Conservation (phyloP, 2,888 invertebrate species). For the Pandemis corylana region DNA sequence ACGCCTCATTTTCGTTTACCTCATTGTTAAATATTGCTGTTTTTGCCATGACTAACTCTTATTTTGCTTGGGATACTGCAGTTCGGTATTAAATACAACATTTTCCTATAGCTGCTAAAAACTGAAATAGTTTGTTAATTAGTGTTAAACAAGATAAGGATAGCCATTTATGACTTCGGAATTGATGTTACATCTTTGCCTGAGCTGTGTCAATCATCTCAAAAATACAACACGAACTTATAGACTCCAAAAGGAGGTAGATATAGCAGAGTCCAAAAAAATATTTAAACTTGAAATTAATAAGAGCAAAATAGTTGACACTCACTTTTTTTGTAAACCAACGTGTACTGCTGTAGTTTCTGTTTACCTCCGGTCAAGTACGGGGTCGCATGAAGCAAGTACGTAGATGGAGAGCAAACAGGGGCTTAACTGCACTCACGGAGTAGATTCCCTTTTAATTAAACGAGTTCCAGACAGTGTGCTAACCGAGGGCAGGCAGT, state of each 20-base stretch:
- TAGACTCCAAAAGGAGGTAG: too few relatives aligned
- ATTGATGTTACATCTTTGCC: not conserved
- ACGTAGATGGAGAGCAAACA: conserved; percentile 45
- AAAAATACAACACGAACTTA: too few relatives aligned
- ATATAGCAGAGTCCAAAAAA: too few relatives aligned
- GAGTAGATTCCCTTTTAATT: conserved; percentile 48
- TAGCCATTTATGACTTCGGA: not conserved
- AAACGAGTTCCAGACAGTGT: conserved; percentile 45
- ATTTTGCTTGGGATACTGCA: not conserved
- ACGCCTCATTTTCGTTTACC: conserved; percentile 13
- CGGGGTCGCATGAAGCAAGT: conserved; percentile 39
- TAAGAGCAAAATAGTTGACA: not conserved
- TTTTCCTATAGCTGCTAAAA: not conserved
- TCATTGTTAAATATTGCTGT: not conserved
- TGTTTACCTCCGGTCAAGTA: conserved; percentile 38
- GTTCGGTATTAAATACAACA: not conserved
- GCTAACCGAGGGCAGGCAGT: conserved; percentile 43
- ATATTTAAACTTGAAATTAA: too few relatives aligned
- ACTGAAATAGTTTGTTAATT: too few relatives aligned
- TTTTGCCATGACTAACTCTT: conserved; percentile 11
- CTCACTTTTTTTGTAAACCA: not conserved
- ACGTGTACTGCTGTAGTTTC: not conserved
- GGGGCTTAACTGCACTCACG: conserved; percentile 46
- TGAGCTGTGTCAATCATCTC: too few relatives aligned
- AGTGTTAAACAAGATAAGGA: too few relatives aligned